These are phyloP conservation scores for Bugulina stolonifera DNA, from an alignment of 2,888 invertebrate genomes.

Conservation along the genomic window DNA sequence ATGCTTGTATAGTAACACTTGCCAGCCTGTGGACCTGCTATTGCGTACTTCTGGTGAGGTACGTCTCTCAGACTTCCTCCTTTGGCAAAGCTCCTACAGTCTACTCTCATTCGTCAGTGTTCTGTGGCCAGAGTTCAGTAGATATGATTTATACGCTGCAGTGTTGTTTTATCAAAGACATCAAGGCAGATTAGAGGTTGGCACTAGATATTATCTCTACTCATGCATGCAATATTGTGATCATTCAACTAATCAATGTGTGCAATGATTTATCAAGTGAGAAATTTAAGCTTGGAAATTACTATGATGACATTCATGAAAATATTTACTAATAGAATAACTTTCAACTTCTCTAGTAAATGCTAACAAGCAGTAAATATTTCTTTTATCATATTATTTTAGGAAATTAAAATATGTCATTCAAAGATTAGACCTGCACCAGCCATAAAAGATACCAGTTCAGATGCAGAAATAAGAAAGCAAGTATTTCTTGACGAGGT, in stretches of 20 bases:
- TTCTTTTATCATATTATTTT: too few species aligned
- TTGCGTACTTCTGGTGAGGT: constrained; percentile 94
- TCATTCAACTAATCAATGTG: too few species aligned
- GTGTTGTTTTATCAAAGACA: constrained; percentile 77
- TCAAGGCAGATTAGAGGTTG: constrained; percentile 41
- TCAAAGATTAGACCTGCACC: background rate
- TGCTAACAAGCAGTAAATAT: too few species aligned
- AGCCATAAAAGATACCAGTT: background rate
- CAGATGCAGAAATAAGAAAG: background rate
- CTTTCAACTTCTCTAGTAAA: too few species aligned
- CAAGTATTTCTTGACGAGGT: background rate
- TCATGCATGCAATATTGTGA: too few species aligned
- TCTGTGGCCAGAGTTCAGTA: constrained; percentile 91
- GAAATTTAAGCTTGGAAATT: too few species aligned
- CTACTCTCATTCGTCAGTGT: constrained; percentile 81
- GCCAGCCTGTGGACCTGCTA: constrained; percentile 76
- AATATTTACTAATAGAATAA: too few species aligned
- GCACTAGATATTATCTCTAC: constrained; percentile 15
- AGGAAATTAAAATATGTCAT: background rate
- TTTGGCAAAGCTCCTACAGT: constrained; percentile 83
- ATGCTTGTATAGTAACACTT: constrained; percentile 70
- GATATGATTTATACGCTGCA: constrained; percentile 82
- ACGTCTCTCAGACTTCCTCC: constrained; percentile 82
- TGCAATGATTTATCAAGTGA: too few species aligned
- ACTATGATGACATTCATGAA: too few species aligned